These are phyloP conservation scores for Lobophora halterata DNA, from an alignment of 2,888 invertebrate species.

Conservation along the genomic window DNA sequence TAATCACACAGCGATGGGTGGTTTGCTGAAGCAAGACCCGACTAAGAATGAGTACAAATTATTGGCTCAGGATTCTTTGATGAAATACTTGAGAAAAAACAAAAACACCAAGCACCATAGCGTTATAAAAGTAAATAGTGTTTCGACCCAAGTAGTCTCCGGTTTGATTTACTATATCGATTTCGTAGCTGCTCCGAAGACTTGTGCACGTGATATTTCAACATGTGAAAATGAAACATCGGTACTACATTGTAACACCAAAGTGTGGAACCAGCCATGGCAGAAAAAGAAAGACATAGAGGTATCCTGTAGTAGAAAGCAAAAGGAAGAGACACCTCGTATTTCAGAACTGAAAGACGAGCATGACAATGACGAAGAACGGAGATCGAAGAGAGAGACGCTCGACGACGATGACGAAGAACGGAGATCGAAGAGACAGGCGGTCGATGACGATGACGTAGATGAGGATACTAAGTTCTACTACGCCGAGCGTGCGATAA, in stretches of 20 bases:
- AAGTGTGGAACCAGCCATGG: conserved; percentile 80
- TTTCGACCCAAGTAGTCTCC: conserved; percentile 41
- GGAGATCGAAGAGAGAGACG: conserved; percentile 40
- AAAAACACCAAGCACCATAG: conserved; percentile 32
- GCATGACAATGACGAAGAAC: conserved; percentile 15
- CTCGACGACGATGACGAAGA: conserved; percentile 30
- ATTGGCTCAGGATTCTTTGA: conserved; percentile 46
- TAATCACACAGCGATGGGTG: conserved; percentile 12
- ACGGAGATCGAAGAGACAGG: conserved; percentile 40
- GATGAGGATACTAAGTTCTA: conserved; percentile 58
- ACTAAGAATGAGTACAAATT: conserved; percentile 35
- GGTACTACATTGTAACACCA: conserved; percentile 61
- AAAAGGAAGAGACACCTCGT: conserved; percentile 19
- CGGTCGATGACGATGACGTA: conserved; percentile 43
- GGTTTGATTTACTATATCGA: conserved; percentile 48
- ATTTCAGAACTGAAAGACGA: conserved; percentile 9
- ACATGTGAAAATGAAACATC: conserved; percentile 30
- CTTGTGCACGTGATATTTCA: conserved; percentile 31
- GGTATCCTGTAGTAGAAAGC: conserved; percentile 45
- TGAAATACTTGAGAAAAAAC: conserved; percentile 34
- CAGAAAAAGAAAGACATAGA: conserved; percentile 52
- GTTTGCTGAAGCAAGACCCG: conserved; percentile 31
- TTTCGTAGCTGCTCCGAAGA: conserved; percentile 41
- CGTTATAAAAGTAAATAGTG: conserved; percentile 45
- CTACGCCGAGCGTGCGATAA: conserved; percentile 55